Evolutionary conservation across 2,888 invertebrate species (phyloP), one percentile per base, ranked within the genome.

Genomic region (Molorchus minor): DNA sequence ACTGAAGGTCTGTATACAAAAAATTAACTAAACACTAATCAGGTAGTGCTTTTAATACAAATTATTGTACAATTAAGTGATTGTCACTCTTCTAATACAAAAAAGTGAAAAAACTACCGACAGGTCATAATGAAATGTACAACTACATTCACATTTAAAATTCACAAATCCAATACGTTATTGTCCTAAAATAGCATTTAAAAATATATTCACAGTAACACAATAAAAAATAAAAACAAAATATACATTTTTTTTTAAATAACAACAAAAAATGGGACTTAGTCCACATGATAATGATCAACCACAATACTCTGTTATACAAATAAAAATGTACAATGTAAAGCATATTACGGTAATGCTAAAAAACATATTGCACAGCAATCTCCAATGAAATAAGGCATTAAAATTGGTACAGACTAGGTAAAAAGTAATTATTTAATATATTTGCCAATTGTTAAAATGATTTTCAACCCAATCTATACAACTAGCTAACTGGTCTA

Each of bases 311-410:
- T 10, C 17, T 19, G 30, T 12, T 40, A 29, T 29, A 53, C 33
- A 52, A 51, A n/a, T 19, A 41, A 47, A 57, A 30, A 16, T 20
- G 25, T 40, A 44, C 25, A 45, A 44, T 15, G 38, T 15, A 57
- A 52, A 35, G 16, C 12, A 57, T 54, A 61, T 51, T 40, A 59
- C 56, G 49, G 47, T 44, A 44, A 56, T 60, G 51, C 52, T 51
- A 56, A 62, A 53, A 58, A 47, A 60, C 55, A 71, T 72, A 73
- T 73, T 73, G 72, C 73, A 73, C 72, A 68, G 69, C 70, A 71
- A 70, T 70, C 41, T 58, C 19, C 4, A 16, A 56, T 47, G 43
- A 54, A 64, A 61, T 52, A 56, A 59, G 59, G 57, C 61, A 40
- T 51, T 57, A 57, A 62, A 62, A 54, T 58, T 49, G 36, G 45